Evolutionary conservation across 2,888 invertebrate species (phyloP).

Genomic region (Mayetiola destructor): DNA sequence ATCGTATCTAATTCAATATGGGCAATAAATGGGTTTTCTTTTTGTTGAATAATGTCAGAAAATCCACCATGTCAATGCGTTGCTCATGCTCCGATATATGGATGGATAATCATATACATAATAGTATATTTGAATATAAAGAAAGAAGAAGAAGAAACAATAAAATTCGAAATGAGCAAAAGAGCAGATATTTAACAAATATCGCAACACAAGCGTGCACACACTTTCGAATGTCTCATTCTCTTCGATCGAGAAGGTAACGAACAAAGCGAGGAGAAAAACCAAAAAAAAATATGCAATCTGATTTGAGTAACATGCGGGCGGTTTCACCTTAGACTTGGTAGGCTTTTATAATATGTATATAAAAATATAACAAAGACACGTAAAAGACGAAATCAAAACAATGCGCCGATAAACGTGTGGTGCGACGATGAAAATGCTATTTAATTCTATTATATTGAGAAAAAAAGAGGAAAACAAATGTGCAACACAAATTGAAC

Average conservation of each 20-base stretch:
- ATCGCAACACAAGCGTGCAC: not conserved
- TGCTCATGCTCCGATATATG: no score
- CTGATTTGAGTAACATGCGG: conserved; percentile 2
- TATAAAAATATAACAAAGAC: no score
- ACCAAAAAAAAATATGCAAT: conserved; percentile 9
- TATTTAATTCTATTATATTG: not conserved
- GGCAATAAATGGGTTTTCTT: conserved; percentile 3
- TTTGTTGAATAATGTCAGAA: no score
- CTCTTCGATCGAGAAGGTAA: not conserved
- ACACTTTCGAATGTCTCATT: not conserved
- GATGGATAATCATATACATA: no score
- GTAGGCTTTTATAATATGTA: no score
- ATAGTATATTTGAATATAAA: no score
- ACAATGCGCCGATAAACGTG: no score
- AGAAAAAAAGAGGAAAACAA: not conserved
- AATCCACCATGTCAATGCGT: no score
- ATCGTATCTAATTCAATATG: conserved; percentile 10
- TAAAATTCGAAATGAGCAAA: no score
- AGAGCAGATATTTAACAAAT: not conserved
- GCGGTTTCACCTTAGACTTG: conserved; percentile 10
- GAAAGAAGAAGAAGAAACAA: no score
- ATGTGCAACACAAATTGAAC: not conserved
- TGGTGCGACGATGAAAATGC: no score
- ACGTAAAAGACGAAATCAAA: no score
- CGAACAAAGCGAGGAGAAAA: not conserved